Base-by-base conservation (phyloP, 2,888 invertebrate genomes). In the Arctia plantaginis region DNA sequence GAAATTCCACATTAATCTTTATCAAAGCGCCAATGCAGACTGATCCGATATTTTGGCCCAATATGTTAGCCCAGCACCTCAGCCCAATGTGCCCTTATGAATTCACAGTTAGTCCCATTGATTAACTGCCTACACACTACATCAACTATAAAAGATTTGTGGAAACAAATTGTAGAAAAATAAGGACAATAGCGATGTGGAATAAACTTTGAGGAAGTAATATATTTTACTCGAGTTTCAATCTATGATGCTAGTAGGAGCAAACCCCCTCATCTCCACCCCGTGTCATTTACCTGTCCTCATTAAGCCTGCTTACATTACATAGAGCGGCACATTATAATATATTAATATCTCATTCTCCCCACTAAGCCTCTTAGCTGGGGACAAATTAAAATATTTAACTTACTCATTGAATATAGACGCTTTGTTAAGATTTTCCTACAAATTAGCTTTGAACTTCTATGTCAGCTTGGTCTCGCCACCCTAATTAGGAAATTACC, bases 231-330 rank as follows among this genome's bases (percentile, higher is more conserved):
- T 20, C 67, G 3, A 4, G 69, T 59, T n/a, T 3, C 35, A 59
- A 39, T 55, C n/a, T 23, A 23, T 0, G 33, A 87, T 23, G 4
- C 82, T 55, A 87, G 88, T 74, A 59, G 85, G 85, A 90, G 74
- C 74, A 6, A 0, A 78, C 72, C 84, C 12, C 71, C 69, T 75
- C 76, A 80, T 86, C 86, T 87, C 83, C 86, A 78, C 89, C 84
- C 85, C 71, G 83, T 92, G 92, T 93, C 93, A 92, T 92, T 93
- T 93, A 93, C 93, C 94, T 93, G 92, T 90, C 90, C 90, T 91
- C 92, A 93, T 94, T 93, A 93, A 90, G 87, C 86, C 88, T 89
- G 88, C 88, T 92, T 90, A 88, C 83, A 76, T 81, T 75, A 73
- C 74, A 74, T 65, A 62, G 67, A 77, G 18, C 39, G 66, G 72